These are phyloP conservation scores for Labroides dimidiatus DNA, from an alignment of 2,797 vertebrate genomes.

Conservation along the genomic window DNA sequence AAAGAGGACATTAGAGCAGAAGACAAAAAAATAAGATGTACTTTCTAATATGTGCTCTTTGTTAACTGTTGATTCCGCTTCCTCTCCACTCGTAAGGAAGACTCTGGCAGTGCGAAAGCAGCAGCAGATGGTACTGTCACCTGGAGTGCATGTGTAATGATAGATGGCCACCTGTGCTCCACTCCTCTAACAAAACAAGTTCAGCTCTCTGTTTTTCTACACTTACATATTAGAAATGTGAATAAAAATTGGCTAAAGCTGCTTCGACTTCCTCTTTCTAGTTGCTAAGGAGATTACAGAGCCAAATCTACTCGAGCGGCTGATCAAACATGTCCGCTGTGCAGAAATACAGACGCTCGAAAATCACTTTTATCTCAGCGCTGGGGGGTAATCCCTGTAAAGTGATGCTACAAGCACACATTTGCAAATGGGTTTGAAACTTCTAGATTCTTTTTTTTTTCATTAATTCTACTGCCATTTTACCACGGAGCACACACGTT, in stretches of 20 bases:
- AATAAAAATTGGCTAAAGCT: conserved; percentile 30
- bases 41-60: conserved; percentile 31
- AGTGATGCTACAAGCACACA: conserved; percentile 19
- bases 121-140: conserved; percentile 80
- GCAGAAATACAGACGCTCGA: conserved; percentile 36
- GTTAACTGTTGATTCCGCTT: conserved; percentile 49
- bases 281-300: conserved; percentile 47
- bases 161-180: conserved; percentile 75
- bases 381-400: conserved; percentile 35
- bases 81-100: conserved; percentile 58
- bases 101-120: conserved; percentile 35
- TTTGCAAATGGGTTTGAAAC: conserved; percentile 32
- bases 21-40: too few relatives aligned
- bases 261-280: conserved; percentile 30
- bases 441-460: neutral
- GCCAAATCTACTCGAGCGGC: conserved; percentile 36
- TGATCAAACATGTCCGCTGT: conserved; percentile 40
- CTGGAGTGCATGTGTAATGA: conserved; percentile 66
- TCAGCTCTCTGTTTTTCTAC: conserved; percentile 28
- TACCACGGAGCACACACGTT: conserved; percentile 14
- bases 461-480: conserved; percentile 7
- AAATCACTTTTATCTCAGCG: conserved; percentile 46
- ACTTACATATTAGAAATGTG: conserved; percentile 35
- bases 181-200: conserved; percentile 47
- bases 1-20: too few relatives aligned